Base-by-base conservation (phyloP, 2,113 vertebrate genomes). In the Phaethon lepturus region DNA sequence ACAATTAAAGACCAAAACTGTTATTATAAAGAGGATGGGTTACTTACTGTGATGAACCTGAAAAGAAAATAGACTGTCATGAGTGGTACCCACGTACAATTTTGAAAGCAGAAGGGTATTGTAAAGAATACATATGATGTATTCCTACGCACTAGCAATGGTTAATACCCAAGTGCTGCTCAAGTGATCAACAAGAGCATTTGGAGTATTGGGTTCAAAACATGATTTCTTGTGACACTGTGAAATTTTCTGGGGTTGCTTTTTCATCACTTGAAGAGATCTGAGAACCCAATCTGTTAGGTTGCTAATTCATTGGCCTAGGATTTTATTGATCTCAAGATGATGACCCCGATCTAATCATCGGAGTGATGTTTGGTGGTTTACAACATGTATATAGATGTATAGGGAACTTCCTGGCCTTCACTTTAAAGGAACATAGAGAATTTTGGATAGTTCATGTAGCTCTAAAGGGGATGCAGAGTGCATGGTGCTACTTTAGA, bases 201-300 rank as follows among this genome's bases (percentile, higher is more conserved):
- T 64, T 60, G 26, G 35, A 38, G 5, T 15, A 11, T 15, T 0
- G 0, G 3, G 3, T 69, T 58, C 58, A 64, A 82, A 88, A 14
- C 17, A 1, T 2, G 9, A 33, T 45, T 81, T 66, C 1, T 10
- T 0, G 2, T 55, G n/a, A 58, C 19, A 17, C 25, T 59, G 15
- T 47, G 63, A 5, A 42, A 38, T 6, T 56, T 86, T 64, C 33
- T 68, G 33, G 29, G 5, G 8, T 9, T 79, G 33, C 10, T 49
- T 84, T 80, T 78, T n/a, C 8, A 42, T 29, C 35, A 17, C 24
- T 55, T 45, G 26, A 78, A 17, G 33, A 52, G 17, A 66, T 67
- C 19, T 18, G 52, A 60, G 35, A 78, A 66, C 20, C 31, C 23
- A 20, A 0, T 19, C 50, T 68, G 13, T 75, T 82, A 56, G 2